Conservation (phyloP, 2,888 invertebrate species). For the Thymelicus sylvestris region DNA sequence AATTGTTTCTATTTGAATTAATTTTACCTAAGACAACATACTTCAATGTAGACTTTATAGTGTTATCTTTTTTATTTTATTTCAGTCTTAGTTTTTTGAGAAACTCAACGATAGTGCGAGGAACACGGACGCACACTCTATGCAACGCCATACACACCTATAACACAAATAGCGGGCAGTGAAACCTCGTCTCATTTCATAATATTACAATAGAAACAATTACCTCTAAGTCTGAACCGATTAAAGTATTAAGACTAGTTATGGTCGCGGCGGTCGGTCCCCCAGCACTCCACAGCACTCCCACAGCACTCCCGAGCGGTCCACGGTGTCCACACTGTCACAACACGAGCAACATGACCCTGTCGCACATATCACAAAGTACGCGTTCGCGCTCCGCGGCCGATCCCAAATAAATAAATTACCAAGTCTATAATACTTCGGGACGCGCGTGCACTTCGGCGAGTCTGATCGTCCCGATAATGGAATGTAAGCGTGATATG, state of each 20-base stretch:
- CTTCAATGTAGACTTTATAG: conserved; percentile 80
- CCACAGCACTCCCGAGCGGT: conserved; percentile 41
- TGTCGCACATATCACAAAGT: conserved; percentile 59
- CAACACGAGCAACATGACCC: conserved; percentile 46
- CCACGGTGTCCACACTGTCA: conserved; percentile 43
- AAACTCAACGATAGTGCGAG: conserved; percentile 78
- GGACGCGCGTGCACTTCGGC: conserved; percentile 68
- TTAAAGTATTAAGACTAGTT: conserved; percentile 66
- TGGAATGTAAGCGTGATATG: conserved; percentile 84
- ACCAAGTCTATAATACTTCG: conserved; percentile 80
- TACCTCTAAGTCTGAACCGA: conserved; percentile 61
- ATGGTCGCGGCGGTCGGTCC: conserved; percentile 50
- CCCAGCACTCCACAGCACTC: conserved; percentile 42
- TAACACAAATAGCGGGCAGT: conserved; percentile 60
- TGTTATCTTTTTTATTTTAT: conserved; percentile 80
- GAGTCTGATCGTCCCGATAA: conserved; percentile 75
- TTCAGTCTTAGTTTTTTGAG: conserved; percentile 83
- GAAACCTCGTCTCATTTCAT: conserved; percentile 58
- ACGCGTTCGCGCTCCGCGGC: conserved; percentile 49
- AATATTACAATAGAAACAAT: conserved; percentile 64
- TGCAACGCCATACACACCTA: conserved; percentile 56
- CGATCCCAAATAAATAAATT: conserved; percentile 79
- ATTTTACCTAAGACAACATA: conserved; percentile 83
- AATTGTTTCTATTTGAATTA: conserved; percentile 82
- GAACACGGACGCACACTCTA: conserved; percentile 65